Conservation (phyloP, 2,888 invertebrate species). For the Heterodera filipjevi region DNA sequence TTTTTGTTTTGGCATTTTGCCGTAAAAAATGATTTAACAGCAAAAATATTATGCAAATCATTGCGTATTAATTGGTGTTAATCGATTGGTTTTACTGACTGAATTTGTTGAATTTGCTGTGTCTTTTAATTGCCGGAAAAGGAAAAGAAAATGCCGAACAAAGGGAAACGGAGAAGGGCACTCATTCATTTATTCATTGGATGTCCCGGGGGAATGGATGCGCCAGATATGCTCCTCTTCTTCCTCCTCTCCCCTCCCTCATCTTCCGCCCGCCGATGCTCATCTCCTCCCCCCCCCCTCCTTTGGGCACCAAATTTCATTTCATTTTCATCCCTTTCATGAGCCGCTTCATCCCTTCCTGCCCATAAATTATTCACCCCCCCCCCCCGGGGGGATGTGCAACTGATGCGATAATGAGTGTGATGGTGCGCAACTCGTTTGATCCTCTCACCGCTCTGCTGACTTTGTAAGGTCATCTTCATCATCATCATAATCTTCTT, state of each 20-base stretch:
- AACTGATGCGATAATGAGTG: constrained; percentile 11
- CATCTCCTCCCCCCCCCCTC: background rate
- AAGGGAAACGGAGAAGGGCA: background rate
- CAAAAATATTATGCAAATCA: background rate
- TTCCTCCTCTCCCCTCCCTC: background rate
- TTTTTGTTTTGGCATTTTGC: background rate
- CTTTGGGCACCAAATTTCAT: background rate
- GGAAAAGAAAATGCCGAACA: background rate
- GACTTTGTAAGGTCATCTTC: constrained; percentile 12
- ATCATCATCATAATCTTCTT: background rate
- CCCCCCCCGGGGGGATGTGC: background rate
- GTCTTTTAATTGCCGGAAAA: background rate
- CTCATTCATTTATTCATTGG: background rate
- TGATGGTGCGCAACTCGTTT: constrained; percentile 6
- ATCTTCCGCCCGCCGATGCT: background rate
- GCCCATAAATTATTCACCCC: constrained; percentile 2
- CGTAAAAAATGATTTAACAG: background rate
- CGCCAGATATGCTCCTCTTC: background rate
- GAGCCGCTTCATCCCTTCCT: background rate
- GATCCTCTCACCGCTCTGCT: constrained; percentile 8
- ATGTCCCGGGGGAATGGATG: background rate
- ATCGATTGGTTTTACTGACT: background rate
- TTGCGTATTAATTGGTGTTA: background rate
- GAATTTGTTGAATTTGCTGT: background rate
- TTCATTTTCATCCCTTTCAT: constrained; percentile 5